Conservation (phyloP, 64 coral and sea anemone genomes). For the Pachyseris speciosa region DNA sequence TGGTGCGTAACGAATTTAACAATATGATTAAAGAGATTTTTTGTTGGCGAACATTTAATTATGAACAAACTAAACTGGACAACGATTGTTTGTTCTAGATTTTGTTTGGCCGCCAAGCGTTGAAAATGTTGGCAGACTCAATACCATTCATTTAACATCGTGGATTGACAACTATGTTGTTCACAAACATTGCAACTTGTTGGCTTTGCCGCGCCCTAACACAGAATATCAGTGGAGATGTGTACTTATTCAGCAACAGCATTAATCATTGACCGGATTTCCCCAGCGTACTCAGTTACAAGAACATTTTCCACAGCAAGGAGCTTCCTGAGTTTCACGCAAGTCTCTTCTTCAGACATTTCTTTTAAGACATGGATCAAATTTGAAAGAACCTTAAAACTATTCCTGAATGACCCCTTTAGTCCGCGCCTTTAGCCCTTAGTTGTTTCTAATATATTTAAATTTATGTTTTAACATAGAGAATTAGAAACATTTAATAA, state of each 20-base stretch:
- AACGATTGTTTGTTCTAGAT: too few relatives aligned
- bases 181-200: background rate
- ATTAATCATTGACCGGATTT: slow-evolving; percentile 16
- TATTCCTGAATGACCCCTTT: too few relatives aligned
- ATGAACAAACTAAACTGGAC: too few relatives aligned
- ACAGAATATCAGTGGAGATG: too few relatives aligned
- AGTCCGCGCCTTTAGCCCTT: too few relatives aligned
- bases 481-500: too few relatives aligned
- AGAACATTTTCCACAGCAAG: background rate
- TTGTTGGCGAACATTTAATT: background rate
- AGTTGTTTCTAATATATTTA: too few relatives aligned
- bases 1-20: background rate
- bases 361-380: background rate
- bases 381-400: background rate
- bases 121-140: too few relatives aligned
- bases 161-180: background rate
- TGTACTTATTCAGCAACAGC: background rate
- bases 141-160: too few relatives aligned
- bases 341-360: background rate
- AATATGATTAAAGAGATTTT: background rate
- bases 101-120: too few relatives aligned
- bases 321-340: background rate
- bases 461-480: too few relatives aligned
- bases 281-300: slow-evolving; percentile 4
- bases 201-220: background rate